Percentiles rank a stretch among this genome's conserved stretches.
phyloP scores from a whole-genome alignment of 1,140 invertebrate species.

The Philaenus spumarius region DNA sequence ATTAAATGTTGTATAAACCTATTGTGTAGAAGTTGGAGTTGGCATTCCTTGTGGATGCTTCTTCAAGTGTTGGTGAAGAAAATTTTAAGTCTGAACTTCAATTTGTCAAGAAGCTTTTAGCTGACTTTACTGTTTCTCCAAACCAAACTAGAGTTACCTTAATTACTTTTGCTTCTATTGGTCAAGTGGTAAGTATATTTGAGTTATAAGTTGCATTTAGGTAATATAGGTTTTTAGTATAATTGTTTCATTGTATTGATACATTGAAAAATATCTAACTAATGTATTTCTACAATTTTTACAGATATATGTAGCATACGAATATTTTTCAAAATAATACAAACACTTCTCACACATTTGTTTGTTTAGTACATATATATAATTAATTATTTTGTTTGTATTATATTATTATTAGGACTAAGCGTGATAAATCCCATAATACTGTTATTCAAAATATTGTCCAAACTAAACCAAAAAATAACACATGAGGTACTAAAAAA shows the following conservation, averaged over 20 bases:
- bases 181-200: slow-evolving; percentile 42
- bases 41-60: slow-evolving; percentile 62
- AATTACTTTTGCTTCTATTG: slow-evolving; percentile 57
- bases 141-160: slow-evolving; percentile 56
- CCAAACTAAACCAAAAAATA: too few species aligned
- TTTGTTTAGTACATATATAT: too few species aligned
- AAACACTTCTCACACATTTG: too few species aligned
- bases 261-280: not conserved
- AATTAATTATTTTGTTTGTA: too few species aligned
- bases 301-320: too few species aligned
- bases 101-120: slow-evolving; percentile 63
- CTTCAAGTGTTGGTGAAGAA: slow-evolving; percentile 54
- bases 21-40: slow-evolving; percentile 54
- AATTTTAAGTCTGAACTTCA: slow-evolving; percentile 63
- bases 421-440: too few species aligned
- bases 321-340: not conserved
- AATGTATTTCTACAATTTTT: not conserved
- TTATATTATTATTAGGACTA: too few species aligned
- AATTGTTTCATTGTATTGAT: not conserved
- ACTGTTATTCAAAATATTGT: too few species aligned
- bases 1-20: too few species aligned
- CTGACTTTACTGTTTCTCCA: slow-evolving; percentile 58
- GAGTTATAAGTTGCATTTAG: not conserved
- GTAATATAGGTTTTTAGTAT: not conserved
- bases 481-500: too few species aligned